A percentile compares a stretch with the other conserved stretches of the same genome.
Conservation (phyloP, 2,888 invertebrate genomes). For the Axea sp. region DNA sequence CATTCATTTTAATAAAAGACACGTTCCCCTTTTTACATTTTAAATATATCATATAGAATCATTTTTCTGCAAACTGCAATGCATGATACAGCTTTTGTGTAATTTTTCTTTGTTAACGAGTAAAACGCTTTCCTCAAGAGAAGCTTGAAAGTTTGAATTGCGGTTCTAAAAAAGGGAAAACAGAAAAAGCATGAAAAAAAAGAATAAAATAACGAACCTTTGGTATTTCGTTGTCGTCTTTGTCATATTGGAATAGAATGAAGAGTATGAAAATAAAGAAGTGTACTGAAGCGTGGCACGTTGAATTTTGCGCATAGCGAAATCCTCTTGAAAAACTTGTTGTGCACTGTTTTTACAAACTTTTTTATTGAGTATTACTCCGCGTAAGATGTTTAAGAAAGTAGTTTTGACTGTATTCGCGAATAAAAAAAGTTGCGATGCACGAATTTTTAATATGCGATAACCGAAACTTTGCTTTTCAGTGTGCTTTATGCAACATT, state of each 20-base stretch:
- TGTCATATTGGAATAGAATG: conserved; percentile 59
- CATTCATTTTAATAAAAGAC: background rate
- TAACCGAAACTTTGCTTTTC: conserved; percentile 49
- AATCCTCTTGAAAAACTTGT: conserved; percentile 61
- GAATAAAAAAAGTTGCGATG: conserved; percentile 42
- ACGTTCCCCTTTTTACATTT: conserved; percentile 11
- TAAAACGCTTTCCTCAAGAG: conserved; percentile 49
- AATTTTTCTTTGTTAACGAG: conserved; percentile 58
- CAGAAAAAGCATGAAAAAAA: conserved; percentile 26
- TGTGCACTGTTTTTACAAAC: conserved; percentile 60
- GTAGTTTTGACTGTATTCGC: conserved; percentile 44
- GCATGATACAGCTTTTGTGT: conserved; percentile 52
- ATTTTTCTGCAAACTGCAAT: conserved; percentile 32
- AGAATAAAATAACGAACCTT: conserved; percentile 58
- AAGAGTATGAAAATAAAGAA: conserved; percentile 59
- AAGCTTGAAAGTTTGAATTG: conserved; percentile 57
- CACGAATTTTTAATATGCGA: conserved; percentile 58
- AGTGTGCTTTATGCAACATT: conserved; percentile 5
- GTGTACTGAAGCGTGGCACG: conserved; percentile 52
- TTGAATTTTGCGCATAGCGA: conserved; percentile 55
- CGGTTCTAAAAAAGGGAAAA: conserved; percentile 29
- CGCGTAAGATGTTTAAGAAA: conserved; percentile 59
- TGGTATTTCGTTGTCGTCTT: conserved; percentile 60
- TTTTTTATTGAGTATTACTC: conserved; percentile 61
- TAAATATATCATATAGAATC: conserved; percentile 37